A percentile compares a stretch with the other conserved stretches of the same genome.
Evolutionary conservation across 2,113 vertebrate genomes (phyloP).

Genomic region (Nyctibius bracteatus): DNA sequence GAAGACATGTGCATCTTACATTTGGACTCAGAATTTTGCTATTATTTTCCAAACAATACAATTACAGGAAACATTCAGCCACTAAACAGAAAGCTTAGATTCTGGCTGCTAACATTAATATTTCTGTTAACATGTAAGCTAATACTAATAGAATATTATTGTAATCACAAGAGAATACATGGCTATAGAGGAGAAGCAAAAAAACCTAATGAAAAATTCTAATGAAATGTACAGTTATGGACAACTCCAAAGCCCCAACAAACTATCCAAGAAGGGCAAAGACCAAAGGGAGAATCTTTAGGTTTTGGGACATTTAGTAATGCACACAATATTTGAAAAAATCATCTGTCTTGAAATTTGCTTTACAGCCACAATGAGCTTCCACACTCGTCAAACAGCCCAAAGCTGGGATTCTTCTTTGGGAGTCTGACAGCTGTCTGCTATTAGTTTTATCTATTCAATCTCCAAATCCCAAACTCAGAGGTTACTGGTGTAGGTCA

Average conservation of each 20-base stretch:
- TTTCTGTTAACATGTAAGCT: not conserved
- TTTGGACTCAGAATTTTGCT: not conserved
- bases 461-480: constrained; percentile 50
- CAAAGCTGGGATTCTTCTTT: not conserved
- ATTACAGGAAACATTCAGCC: not conserved
- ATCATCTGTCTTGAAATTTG: not conserved
- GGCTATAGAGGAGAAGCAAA: not conserved
- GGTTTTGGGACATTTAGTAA: not conserved
- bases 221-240: not conserved
- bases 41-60: not conserved
- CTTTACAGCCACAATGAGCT: not conserved
- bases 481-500: constrained; percentile 48
- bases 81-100: not conserved
- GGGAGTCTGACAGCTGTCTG: constrained; percentile 13
- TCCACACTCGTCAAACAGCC: not conserved
- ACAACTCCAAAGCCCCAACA: not conserved
- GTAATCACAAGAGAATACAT: not conserved
- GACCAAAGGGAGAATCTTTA: not conserved
- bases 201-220: not conserved
- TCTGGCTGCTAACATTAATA: not conserved
- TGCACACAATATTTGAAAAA: not conserved
- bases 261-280: not conserved
- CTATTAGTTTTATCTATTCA: constrained; percentile 52
- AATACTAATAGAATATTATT: not conserved
- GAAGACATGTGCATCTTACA: not conserved